These are phyloP conservation scores for Drosophila anceps DNA, from an alignment of 2,888 invertebrate genomes.

Conservation along the genomic window DNA sequence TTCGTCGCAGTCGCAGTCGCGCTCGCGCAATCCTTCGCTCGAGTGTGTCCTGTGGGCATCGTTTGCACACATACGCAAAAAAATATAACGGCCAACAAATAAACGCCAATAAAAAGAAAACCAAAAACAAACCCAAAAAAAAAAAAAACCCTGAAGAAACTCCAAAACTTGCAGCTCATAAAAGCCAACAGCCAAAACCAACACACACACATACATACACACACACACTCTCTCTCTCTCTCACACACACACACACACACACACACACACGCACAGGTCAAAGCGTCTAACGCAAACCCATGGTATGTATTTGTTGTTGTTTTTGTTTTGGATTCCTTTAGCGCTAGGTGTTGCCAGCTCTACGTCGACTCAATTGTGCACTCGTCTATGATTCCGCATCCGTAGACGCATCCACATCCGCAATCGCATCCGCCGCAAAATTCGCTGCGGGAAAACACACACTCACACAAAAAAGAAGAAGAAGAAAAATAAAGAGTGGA, in stretches of 20 bases:
- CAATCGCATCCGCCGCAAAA: constrained; percentile 34
- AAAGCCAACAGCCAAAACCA: constrained; percentile 38
- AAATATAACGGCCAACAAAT: constrained; percentile 49
- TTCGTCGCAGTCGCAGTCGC: constrained; percentile 52
- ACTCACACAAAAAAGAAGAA: not conserved
- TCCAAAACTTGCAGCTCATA: constrained; percentile 35
- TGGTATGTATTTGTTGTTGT: constrained; percentile 42
- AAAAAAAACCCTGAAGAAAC: not conserved
- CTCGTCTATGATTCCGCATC: constrained; percentile 69
- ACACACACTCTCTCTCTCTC: not conserved
- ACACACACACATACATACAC: constrained; percentile 20
- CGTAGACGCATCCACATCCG: constrained; percentile 39
- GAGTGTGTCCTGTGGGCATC: constrained; percentile 69
- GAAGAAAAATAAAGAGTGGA: constrained; percentile 5
- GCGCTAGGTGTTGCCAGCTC: constrained; percentile 33
- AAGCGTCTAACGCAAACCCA: constrained; percentile 13
- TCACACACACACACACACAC: constrained; percentile 7
- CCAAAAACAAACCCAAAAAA: not conserved
- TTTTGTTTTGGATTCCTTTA: constrained; percentile 2
- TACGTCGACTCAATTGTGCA: constrained; percentile 74
- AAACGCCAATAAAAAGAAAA: constrained; percentile 29
- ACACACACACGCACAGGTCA: not conserved
- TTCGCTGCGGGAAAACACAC: constrained; percentile 1
- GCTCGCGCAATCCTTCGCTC: constrained; percentile 66
- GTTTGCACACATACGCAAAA: constrained; percentile 46